Conservation (phyloP, 2,113 vertebrate genomes). For the Thamnaconus septentrionalis region DNA sequence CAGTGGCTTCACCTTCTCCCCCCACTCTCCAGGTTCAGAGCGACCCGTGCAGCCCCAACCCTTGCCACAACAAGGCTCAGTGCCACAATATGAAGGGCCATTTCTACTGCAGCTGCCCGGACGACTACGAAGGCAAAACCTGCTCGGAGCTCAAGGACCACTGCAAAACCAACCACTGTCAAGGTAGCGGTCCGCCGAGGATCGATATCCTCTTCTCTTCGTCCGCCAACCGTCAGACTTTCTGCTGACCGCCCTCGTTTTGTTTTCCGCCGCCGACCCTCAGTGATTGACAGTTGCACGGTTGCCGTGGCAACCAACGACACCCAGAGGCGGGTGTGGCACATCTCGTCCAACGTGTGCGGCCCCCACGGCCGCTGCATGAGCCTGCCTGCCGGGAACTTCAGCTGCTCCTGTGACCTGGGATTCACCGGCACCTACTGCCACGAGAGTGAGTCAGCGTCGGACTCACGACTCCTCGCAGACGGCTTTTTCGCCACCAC, state of each 20-base stretch:
- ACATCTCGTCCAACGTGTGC: constrained; percentile 87
- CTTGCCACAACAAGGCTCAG: constrained; percentile 86
- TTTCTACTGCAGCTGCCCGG: constrained; percentile 89
- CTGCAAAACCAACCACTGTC: constrained; percentile 88
- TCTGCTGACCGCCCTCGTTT: background rate
- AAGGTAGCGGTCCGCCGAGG: constrained; percentile 74
- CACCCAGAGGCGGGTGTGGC: constrained; percentile 75
- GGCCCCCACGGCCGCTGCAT: constrained; percentile 90
- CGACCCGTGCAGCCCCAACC: constrained; percentile 86
- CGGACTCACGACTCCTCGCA: background rate
- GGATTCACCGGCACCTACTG: constrained; percentile 95
- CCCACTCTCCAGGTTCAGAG: constrained; percentile 75
- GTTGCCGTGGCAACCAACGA: constrained; percentile 82
- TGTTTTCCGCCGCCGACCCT: background rate
- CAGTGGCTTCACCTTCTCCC: background rate
- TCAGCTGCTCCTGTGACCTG: constrained; percentile 89
- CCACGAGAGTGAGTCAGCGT: constrained; percentile 90
- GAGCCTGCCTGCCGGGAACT: constrained; percentile 90
- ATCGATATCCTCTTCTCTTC: too few species aligned
- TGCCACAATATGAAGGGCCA: constrained; percentile 83
- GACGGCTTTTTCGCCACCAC: constrained; percentile 8
- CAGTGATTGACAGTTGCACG: constrained; percentile 94
- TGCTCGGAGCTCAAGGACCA: constrained; percentile 90
- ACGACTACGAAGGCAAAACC: constrained; percentile 89
- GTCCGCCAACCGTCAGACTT: background rate